phyloP scores from a whole-genome alignment of 2,797 vertebrate species.

The Tapirus indicus region DNA sequence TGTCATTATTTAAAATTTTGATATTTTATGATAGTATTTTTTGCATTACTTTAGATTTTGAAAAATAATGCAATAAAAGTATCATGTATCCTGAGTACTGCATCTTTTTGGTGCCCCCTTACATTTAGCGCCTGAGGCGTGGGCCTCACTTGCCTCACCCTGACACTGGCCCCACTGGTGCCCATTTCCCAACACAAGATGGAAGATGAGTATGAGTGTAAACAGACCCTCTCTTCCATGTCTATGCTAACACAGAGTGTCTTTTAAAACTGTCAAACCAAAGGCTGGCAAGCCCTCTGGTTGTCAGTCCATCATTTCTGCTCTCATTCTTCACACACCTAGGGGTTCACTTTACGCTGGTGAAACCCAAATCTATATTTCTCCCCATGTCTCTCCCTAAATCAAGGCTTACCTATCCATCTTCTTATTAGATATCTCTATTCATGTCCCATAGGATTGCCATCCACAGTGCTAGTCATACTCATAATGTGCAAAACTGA shows the following conservation, averaged over 20 bases:
- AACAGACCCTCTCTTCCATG: conserved; percentile 87
- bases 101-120: neutral
- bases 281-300: neutral
- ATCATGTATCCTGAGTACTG: neutral
- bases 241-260: neutral
- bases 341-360: neutral
- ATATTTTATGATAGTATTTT: neutral
- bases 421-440: neutral
- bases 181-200: conserved; percentile 78
- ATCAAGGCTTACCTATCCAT: too few relatives aligned
- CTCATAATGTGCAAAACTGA: fast-evolving
- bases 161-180: neutral
- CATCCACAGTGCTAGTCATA: fast-evolving
- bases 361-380: neutral
- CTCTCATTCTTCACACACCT: neutral
- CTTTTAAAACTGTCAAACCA: neutral
- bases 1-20: neutral
- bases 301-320: neutral
- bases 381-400: neutral
- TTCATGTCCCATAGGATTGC: fast-evolving
- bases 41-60: neutral
- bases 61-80: neutral
- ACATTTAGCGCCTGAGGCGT: fast-evolving
- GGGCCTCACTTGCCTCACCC: neutral
- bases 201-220: conserved; percentile 85